These are phyloP conservation scores for Lordiphosa stackelbergi DNA, from an alignment of 1,140 invertebrate species.

Conservation along the genomic window DNA sequence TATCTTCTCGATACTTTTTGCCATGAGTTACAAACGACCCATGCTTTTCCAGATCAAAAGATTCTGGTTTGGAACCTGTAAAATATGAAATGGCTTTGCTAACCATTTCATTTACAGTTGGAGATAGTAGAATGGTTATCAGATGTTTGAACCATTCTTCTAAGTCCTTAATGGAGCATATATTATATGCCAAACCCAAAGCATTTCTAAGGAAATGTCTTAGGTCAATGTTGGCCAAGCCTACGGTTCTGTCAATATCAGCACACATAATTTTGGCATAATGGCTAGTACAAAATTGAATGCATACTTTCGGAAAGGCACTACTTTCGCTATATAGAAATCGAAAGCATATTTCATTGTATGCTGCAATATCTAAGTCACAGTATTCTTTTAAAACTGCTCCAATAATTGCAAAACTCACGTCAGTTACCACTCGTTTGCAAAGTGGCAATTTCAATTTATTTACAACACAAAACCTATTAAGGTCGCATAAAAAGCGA, in stretches of 20 bases:
- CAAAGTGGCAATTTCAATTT: background rate
- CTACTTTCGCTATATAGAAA: background rate
- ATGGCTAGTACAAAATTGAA: conserved; percentile 1
- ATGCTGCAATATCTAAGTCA: background rate
- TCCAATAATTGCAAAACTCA: background rate
- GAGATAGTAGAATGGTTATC: background rate
- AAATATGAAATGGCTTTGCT: no score
- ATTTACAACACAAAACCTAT: background rate
- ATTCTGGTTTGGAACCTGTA: no score
- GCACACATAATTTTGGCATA: background rate
- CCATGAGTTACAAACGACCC: no score
- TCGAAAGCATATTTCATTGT: conserved; percentile 1
- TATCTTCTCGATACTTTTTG: no score
- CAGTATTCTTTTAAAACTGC: no score
- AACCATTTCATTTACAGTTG: no score
- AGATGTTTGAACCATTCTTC: conserved; percentile 4
- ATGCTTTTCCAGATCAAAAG: no score
- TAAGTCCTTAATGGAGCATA: background rate
- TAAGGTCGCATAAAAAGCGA: background rate
- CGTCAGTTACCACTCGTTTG: conserved; percentile 3
- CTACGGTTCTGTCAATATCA: background rate
- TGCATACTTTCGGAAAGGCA: background rate
- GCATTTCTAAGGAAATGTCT: background rate
- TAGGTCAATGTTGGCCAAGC: background rate
- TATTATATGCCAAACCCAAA: background rate